phyloP scores from a whole-genome alignment of 2,797 vertebrate species.

The Champsocephalus gunnari region DNA sequence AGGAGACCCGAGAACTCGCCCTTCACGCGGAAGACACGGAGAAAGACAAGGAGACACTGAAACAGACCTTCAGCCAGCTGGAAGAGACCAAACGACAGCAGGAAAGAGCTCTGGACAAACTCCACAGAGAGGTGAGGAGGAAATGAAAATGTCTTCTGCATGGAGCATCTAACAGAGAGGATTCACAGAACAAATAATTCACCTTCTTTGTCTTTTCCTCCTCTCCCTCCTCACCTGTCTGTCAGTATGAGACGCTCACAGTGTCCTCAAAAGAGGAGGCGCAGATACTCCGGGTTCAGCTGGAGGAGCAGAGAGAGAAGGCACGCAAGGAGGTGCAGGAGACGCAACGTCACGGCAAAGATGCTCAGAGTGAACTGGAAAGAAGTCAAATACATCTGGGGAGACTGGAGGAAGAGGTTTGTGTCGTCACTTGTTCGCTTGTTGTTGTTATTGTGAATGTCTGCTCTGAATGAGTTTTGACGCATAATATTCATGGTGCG shows the following conservation, averaged over 20 bases:
- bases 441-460: constrained; percentile 30
- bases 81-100: constrained; percentile 89
- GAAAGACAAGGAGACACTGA: constrained; percentile 87
- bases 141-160: background rate
- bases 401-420: constrained; percentile 91
- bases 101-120: constrained; percentile 87
- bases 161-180: constrained; percentile 12
- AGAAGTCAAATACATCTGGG: constrained; percentile 80
- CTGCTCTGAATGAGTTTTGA: constrained; percentile 20
- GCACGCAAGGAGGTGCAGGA: constrained; percentile 91
- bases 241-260: constrained; percentile 64
- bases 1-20: constrained; percentile 85
- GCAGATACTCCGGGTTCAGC: constrained; percentile 84
- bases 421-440: background rate
- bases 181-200: background rate
- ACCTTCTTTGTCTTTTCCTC: constrained; percentile 11
- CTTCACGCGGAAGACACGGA: constrained; percentile 83
- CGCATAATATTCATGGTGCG: constrained; percentile 17
- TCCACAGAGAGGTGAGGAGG: constrained; percentile 89
- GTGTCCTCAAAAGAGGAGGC: constrained; percentile 77
- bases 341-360: constrained; percentile 88
- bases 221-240: constrained; percentile 1
- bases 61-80: constrained; percentile 84
- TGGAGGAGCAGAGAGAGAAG: constrained; percentile 93
- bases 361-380: constrained; percentile 88